Percentiles rank a stretch among this genome's conserved stretches.
Conservation (phyloP, 2,113 vertebrate species). For the Carassius auratus region DNA sequence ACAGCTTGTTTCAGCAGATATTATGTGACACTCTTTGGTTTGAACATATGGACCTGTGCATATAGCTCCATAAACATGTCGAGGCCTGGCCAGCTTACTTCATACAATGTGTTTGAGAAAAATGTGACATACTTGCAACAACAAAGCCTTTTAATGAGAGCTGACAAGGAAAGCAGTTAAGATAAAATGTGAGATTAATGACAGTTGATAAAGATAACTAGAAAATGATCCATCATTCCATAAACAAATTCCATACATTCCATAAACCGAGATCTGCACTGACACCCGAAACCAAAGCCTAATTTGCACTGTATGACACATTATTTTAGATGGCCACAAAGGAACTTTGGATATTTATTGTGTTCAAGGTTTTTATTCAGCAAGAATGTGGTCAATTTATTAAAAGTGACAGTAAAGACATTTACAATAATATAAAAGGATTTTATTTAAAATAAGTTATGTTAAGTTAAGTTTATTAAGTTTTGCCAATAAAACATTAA, state of each 20-base stretch:
- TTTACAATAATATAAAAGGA: no score
- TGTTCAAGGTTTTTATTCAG: not conserved
- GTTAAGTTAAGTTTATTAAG: no score
- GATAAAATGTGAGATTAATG: not conserved
- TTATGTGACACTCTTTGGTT: slow-evolving; percentile 1
- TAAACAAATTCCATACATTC: not conserved
- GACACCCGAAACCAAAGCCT: not conserved
- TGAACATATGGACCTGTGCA: slow-evolving; percentile 10
- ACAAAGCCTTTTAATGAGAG: slow-evolving; percentile 2
- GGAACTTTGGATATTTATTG: not conserved
- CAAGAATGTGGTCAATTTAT: no score
- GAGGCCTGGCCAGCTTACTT: not conserved
- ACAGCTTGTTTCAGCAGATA: not conserved
- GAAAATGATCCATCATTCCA: not conserved
- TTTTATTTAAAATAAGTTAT: no score
- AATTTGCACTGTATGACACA: not conserved
- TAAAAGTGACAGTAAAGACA: no score
- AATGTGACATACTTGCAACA: not conserved
- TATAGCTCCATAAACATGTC: not conserved
- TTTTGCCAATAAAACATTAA: no score
- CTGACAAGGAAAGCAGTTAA: not conserved
- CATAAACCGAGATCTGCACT: not conserved
- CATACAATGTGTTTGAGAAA: not conserved
- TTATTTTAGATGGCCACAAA: not conserved
- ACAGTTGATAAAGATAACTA: not conserved